phyloP scores from a whole-genome alignment of 2,888 invertebrate species.

The Ommatoiulus sabulosus region DNA sequence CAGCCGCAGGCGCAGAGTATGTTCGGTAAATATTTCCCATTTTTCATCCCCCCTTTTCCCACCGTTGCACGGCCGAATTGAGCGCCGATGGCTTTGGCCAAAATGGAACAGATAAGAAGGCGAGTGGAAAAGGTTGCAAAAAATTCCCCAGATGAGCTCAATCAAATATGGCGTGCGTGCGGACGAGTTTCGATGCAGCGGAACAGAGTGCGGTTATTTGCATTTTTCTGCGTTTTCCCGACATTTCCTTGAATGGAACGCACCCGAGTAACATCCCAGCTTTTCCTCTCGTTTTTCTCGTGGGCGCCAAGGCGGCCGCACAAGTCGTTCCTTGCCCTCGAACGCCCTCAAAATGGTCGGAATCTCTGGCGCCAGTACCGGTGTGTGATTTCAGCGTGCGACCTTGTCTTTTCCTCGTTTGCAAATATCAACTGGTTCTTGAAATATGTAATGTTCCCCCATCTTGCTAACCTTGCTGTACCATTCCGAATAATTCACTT shows the following conservation, averaged over 20 bases:
- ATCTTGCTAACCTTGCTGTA: background rate
- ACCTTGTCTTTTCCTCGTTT: background rate
- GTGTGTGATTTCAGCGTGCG: background rate
- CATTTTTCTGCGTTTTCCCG: conserved; percentile 30
- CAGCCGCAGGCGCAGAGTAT: conserved; percentile 66
- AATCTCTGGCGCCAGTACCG: background rate
- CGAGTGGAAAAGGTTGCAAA: conserved; percentile 17
- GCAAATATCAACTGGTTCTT: background rate
- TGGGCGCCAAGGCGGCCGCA: background rate
- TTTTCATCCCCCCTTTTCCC: conserved; percentile 5
- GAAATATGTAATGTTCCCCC: background rate
- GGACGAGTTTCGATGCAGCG: background rate
- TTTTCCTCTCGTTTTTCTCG: background rate
- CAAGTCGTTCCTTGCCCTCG: background rate
- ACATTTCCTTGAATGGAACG: background rate
- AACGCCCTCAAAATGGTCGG: background rate
- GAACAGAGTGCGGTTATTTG: conserved; percentile 57
- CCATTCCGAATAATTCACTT: background rate
- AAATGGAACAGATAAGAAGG: background rate
- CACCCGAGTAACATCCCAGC: background rate
- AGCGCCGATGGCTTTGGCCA: background rate
- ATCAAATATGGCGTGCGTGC: conserved; percentile 59
- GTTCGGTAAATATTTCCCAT: conserved; percentile 59
- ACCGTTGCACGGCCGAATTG: background rate
- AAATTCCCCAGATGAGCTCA: conserved; percentile 56